A percentile compares a stretch with the other conserved stretches of the same genome.
Evolutionary conservation across 1,140 invertebrate genomes (phyloP).

Genomic region (Cydia pomonella): DNA sequence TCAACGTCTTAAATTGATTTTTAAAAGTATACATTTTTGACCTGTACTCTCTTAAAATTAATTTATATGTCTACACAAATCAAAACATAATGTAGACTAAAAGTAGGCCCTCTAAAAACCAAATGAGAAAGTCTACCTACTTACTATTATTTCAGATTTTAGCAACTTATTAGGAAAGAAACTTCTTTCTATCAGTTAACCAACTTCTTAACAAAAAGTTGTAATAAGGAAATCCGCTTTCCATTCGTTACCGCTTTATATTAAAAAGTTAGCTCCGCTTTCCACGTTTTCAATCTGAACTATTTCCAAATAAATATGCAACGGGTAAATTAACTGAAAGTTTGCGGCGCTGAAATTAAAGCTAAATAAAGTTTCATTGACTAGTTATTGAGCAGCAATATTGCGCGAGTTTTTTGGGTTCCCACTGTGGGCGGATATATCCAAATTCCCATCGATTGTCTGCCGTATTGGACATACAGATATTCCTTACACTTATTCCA

Average conservation of each 20-base stretch:
- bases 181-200: neutral
- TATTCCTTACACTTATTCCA: too few relatives aligned
- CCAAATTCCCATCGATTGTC: neutral
- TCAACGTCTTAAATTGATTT: too few relatives aligned
- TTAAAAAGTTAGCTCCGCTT: constrained; percentile 11
- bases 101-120: too few relatives aligned
- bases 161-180: neutral
- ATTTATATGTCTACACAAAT: too few relatives aligned
- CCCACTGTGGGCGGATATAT: neutral
- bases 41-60: too few relatives aligned
- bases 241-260: neutral
- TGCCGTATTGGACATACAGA: neutral
- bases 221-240: neutral
- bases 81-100: too few relatives aligned
- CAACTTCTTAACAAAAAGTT: neutral
- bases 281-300: constrained; percentile 2
- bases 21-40: too few relatives aligned
- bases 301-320: constrained; percentile 24
- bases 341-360: constrained; percentile 27
- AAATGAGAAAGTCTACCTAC: too few relatives aligned
- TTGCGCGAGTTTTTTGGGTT: neutral
- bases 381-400: constrained; percentile 32
- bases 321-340: constrained; percentile 10
- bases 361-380: constrained; percentile 31
- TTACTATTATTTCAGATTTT: too few relatives aligned